phyloP scores from a whole-genome alignment of 2,888 invertebrate genomes.

The Limnephilus rhombicus region DNA sequence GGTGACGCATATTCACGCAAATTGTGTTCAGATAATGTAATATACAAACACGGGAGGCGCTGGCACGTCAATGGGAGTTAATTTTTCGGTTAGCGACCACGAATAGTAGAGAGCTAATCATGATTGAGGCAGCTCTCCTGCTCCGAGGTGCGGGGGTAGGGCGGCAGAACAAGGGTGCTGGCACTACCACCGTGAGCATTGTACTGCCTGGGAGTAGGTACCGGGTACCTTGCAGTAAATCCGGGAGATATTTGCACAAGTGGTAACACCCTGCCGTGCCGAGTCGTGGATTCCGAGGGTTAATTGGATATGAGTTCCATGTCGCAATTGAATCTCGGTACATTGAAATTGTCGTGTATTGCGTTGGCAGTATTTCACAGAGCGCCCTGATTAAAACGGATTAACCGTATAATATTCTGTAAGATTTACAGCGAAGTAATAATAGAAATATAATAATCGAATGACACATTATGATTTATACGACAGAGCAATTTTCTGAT shows the following conservation, averaged over 20 bases:
- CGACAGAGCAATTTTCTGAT: not conserved
- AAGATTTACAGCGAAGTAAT: not conserved
- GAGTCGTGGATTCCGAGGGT: slow-evolving; percentile 36
- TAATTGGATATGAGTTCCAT: slow-evolving; percentile 57
- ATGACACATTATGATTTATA: not conserved
- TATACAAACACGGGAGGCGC: slow-evolving; percentile 55
- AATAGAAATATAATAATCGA: not conserved
- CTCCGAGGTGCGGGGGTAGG: not conserved
- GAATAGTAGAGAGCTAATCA: slow-evolving; percentile 66
- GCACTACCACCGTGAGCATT: not conserved
- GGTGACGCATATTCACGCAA: slow-evolving; percentile 43
- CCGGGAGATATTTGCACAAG: slow-evolving; percentile 56
- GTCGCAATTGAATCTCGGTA: slow-evolving; percentile 47
- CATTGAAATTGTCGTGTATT: slow-evolving; percentile 23
- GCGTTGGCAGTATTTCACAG: slow-evolving; percentile 26
- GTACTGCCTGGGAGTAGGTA: not conserved
- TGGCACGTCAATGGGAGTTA: slow-evolving; percentile 63
- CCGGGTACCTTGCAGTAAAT: not conserved
- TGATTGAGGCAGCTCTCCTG: slow-evolving; percentile 54
- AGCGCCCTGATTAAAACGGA: not conserved
- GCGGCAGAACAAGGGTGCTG: slow-evolving; percentile 2
- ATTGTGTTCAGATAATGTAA: slow-evolving; percentile 59
- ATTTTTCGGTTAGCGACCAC: slow-evolving; percentile 66
- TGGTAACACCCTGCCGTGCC: slow-evolving; percentile 44
- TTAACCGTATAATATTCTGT: not conserved